phyloP scores from a whole-genome alignment of 2,113 vertebrate genomes.

The Sialia sialis region DNA sequence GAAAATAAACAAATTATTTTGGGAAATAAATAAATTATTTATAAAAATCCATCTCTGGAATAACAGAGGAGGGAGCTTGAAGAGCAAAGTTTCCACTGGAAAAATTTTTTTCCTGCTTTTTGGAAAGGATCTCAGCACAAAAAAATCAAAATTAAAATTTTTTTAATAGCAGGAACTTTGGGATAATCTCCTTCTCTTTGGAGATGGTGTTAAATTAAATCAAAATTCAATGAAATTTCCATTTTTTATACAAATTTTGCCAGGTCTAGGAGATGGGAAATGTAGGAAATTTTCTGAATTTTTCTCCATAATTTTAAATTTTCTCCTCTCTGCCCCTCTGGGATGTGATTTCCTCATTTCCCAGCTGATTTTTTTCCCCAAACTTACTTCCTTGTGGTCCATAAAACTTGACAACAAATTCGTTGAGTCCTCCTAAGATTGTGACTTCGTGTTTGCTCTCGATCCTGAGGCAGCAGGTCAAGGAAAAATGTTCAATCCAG shows the following conservation, averaged over 20 bases:
- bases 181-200: neutral
- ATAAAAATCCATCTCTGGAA: neutral
- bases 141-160: neutral
- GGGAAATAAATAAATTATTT: neutral
- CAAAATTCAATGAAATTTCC: no score
- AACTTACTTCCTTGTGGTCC: conserved; percentile 99
- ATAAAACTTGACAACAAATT: conserved; percentile 99
- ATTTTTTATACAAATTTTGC: no score
- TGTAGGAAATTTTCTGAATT: neutral
- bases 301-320: neutral
- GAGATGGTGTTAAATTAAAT: neutral
- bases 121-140: neutral
- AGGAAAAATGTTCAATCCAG: conserved; percentile 70
- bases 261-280: neutral
- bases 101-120: no score
- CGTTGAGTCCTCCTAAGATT: conserved; percentile 97
- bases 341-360: neutral
- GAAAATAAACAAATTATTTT: no score
- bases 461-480: conserved; percentile 80
- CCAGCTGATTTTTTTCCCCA: neutral
- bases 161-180: neutral
- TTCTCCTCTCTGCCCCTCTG: neutral
- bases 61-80: no score
- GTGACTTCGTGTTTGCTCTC: conserved; percentile 99
- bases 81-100: no score